Base-by-base conservation (phyloP, 2,113 vertebrate species). In the Tor tambroides region DNA sequence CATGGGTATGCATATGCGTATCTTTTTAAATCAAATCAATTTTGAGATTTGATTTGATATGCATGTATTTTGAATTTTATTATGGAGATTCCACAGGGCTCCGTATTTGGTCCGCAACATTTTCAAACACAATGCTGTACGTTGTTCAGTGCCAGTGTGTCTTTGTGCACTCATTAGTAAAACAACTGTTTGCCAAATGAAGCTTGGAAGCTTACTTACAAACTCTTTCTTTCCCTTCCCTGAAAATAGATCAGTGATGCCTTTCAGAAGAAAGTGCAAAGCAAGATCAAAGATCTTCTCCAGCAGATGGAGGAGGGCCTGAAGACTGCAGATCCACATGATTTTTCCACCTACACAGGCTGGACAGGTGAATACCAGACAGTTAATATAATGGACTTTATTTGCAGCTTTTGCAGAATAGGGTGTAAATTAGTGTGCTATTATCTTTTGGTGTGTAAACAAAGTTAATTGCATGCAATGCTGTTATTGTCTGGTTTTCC, bases 251-350 rank as follows among this genome's bases (percentile, higher is more conserved):
- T 98, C 89, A 94, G 89, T 21, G 85, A 93, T 79, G 91, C 23
- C 0, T 98, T 99, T 86, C 89, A 94, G 87, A 96, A 93, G 87
- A 96, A 94, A 85, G 94, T 99, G 82, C 96, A 97, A 88, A 93
- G 91, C 88, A 99, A 99, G 95, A 98, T 99, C 69, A 97, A 97
- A 90, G 98, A 99, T 88, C 96, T 99, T 75, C 93, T 99, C 4
- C 96, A 96, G 79, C 98, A 99, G 88, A 99, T 99, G 98, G 98
- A 99, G 83, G 98, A 99, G 90, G 98, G 98, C 14, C 92, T 99
- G 83, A 99, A 97, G 93, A 99, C 97, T 0, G 97, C 98, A 2
- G 98, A 99, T 85, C 98, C 98, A 0, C 98, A 99, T 9, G 98
- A 99, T 84, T 98, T 96, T 92, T 99, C 98, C 86, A 92, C 96